These are phyloP conservation scores for Zaprionus lachaisei DNA, from an alignment of 1,140 invertebrate species.

Conservation along the genomic window DNA sequence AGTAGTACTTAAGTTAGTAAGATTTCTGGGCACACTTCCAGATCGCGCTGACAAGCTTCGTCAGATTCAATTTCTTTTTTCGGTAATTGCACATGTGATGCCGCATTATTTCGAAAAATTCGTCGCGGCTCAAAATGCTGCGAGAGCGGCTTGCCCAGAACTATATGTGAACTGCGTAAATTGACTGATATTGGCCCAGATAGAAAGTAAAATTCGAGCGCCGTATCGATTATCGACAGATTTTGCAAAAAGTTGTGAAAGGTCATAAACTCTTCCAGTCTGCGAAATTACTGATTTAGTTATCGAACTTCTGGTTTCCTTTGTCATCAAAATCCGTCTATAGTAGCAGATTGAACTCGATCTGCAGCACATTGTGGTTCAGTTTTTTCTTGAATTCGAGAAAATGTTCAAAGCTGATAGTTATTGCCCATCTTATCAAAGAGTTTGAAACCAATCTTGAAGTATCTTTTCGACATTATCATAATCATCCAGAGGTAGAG, in stretches of 20 bases:
- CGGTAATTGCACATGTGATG: not conserved
- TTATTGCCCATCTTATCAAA: too few relatives aligned
- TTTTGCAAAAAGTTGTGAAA: conserved; percentile 53
- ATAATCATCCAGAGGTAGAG: conserved; percentile 44
- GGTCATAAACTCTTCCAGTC: conserved; percentile 32
- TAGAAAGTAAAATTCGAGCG: conserved; percentile 46
- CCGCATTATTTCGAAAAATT: conserved; percentile 26
- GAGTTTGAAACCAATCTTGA: conserved; percentile 32
- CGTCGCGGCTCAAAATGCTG: conserved; percentile 27
- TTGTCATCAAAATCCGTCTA: too few relatives aligned
- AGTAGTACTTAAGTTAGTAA: not conserved
- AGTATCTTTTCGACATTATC: conserved; percentile 43
- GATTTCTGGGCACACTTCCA: conserved; percentile 41
- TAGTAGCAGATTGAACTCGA: too few relatives aligned
- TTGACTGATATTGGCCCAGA: conserved; percentile 37
- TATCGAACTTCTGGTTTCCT: too few relatives aligned
- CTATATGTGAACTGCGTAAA: conserved; percentile 31
- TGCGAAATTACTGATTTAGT: too few relatives aligned
- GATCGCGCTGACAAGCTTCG: not conserved
- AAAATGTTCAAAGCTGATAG: too few relatives aligned
- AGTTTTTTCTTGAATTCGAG: too few relatives aligned
- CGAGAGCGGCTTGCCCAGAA: conserved; percentile 28
- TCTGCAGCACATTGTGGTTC: too few relatives aligned
- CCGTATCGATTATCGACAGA: conserved; percentile 33
- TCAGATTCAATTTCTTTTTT: not conserved